Percentiles rank a stretch among this genome's conserved stretches.
These are phyloP conservation scores for Rutpela maculata DNA, from an alignment of 2,888 invertebrate species.

Conservation along the genomic window DNA sequence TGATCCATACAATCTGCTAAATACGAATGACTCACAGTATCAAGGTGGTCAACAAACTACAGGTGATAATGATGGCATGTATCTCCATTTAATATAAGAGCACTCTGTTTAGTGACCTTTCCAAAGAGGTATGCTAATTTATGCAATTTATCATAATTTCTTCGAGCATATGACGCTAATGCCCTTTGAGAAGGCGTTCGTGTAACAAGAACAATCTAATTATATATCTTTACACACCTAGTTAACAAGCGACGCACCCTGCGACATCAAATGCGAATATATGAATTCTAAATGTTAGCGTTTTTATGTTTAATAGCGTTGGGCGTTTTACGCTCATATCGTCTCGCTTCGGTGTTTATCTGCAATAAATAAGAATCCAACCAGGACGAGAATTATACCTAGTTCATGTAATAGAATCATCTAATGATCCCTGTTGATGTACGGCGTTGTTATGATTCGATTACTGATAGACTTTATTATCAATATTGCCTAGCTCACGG, in stretches of 20 bases:
- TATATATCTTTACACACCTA: conserved; percentile 45
- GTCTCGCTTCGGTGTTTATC: not conserved
- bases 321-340: not conserved
- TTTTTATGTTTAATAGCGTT: conserved; percentile 1
- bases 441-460: conserved; percentile 16
- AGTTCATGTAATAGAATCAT: conserved; percentile 7
- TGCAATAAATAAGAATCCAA: not conserved
- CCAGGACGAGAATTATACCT: not conserved
- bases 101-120: conserved; percentile 43
- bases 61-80: conserved; percentile 21
- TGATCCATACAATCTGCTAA: not conserved
- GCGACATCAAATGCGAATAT: conserved; percentile 27
- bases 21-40: not conserved
- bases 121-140: conserved; percentile 40
- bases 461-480: conserved; percentile 1
- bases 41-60: conserved; percentile 38
- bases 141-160: conserved; percentile 47
- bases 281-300: conserved; percentile 14
- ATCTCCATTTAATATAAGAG: not conserved
- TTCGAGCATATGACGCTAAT: conserved; percentile 43
- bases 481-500: not conserved
- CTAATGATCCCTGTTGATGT: conserved; percentile 16
- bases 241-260: conserved; percentile 46
- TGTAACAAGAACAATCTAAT: conserved; percentile 49
- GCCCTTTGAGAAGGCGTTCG: conserved; percentile 37